phyloP scores from a whole-genome alignment of 1,140 invertebrate genomes.

The Acyrthosiphon pisum region DNA sequence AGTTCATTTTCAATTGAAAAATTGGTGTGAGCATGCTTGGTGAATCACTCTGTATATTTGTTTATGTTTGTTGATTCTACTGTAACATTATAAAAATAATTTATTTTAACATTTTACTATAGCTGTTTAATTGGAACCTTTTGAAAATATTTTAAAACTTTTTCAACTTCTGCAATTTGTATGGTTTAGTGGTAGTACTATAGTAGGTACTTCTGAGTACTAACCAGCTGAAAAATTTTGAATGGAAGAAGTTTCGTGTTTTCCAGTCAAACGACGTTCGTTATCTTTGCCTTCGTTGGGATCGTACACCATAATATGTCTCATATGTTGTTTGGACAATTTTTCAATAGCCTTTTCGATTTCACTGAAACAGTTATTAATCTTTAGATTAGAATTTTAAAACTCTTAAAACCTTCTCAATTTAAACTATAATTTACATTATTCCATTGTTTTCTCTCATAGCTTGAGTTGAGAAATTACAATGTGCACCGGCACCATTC shows the following conservation, averaged over 20 bases:
- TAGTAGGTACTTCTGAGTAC: background rate
- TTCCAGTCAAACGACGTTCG: conserved; percentile 84
- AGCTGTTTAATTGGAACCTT: background rate
- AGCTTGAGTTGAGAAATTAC: conserved; percentile 87
- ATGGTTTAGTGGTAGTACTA: too few relatives aligned
- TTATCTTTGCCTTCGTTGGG: conserved; percentile 84
- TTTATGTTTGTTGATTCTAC: too few relatives aligned
- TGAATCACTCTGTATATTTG: too few relatives aligned
- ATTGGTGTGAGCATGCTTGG: too few relatives aligned
- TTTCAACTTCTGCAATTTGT: background rate
- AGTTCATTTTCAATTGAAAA: too few relatives aligned
- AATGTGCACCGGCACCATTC: conserved; percentile 91
- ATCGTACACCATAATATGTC: conserved; percentile 90
- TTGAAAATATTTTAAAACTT: background rate
- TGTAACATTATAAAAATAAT: too few relatives aligned
- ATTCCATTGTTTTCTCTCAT: conserved; percentile 87
- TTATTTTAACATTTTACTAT: too few relatives aligned
- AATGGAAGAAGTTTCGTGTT: conserved; percentile 85
- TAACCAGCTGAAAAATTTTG: conserved; percentile 78
- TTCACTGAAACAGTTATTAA: conserved; percentile 65
- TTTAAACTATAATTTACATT: conserved; percentile 62
- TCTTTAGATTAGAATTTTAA: background rate
- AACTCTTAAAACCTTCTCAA: background rate
- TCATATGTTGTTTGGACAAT: conserved; percentile 79
- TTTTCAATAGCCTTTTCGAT: conserved; percentile 84